Conservation (phyloP, 2,888 invertebrate genomes). For the Mactromeris polynyma region DNA sequence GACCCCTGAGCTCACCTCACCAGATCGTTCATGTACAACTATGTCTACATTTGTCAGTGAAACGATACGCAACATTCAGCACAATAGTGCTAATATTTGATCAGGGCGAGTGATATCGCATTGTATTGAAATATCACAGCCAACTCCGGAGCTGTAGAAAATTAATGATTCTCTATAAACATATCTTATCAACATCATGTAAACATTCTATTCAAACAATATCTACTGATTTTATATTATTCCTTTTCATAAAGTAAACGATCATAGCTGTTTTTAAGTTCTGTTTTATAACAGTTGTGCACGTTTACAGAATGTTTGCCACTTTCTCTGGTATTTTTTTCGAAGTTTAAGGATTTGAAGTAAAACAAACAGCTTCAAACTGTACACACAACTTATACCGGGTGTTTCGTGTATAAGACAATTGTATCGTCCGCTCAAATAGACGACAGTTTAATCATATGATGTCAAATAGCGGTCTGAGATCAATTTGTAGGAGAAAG, state of each 20-base stretch:
- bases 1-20: slow-evolving; percentile 15
- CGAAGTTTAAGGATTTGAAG: not conserved
- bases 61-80: slow-evolving; percentile 25
- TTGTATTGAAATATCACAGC: slow-evolving; percentile 22
- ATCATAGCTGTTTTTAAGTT: not conserved
- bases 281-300: not conserved
- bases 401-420: too few species aligned
- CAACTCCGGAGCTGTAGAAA: not conserved
- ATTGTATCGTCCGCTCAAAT: too few species aligned
- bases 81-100: slow-evolving; percentile 24
- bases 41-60: slow-evolving; percentile 1
- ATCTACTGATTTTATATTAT: slow-evolving; percentile 14
- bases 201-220: slow-evolving; percentile 33
- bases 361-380: not conserved
- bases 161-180: slow-evolving; percentile 41
- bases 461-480: too few species aligned
- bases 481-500: too few species aligned
- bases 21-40: not conserved
- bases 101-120: slow-evolving; percentile 28
- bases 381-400: too few species aligned
- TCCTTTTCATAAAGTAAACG: not conserved
- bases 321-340: not conserved
- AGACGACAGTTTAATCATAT: too few species aligned
- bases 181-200: not conserved
- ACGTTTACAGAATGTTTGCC: not conserved